phyloP scores from a whole-genome alignment of 2,113 vertebrate species.

The Hepsetus odoe region DNA sequence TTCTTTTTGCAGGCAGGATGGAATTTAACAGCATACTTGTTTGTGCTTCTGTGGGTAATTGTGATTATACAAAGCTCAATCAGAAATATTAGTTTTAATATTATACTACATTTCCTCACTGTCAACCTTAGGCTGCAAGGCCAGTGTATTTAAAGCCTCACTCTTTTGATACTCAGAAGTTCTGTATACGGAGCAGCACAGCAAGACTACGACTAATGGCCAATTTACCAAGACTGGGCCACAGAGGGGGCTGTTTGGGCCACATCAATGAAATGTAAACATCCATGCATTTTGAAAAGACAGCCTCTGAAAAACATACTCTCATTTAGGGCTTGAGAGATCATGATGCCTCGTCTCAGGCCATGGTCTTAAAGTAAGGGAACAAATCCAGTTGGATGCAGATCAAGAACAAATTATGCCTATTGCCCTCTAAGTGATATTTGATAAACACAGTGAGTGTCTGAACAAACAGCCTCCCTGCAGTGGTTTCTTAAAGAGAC shows the following conservation, averaged over 20 bases:
- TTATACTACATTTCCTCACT: not conserved
- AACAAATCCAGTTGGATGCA: conserved; percentile 3
- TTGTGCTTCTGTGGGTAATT: not conserved
- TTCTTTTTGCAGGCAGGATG: not conserved
- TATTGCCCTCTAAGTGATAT: conserved; percentile 11
- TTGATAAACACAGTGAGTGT: conserved; percentile 15
- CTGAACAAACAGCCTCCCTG: conserved; percentile 7
- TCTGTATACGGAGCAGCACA: conserved; percentile 11
- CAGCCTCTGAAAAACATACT: not conserved
- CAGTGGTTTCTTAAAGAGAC: conserved; percentile 22
- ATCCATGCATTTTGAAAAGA: not conserved
- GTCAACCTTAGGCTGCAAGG: conserved; percentile 1
- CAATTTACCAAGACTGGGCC: not conserved
- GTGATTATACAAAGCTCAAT: not conserved
- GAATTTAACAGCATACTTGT: conserved; percentile 30
- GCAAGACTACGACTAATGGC: not conserved
- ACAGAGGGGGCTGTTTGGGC: not conserved
- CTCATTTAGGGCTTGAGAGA: conserved; percentile 7
- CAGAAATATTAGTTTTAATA: not conserved
- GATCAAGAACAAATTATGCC: conserved; percentile 14
- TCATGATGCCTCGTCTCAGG: not conserved
- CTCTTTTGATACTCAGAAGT: conserved; percentile 11
- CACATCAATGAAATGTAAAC: not conserved
- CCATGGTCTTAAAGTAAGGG: not conserved
- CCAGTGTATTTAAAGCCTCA: conserved; percentile 21